These are phyloP conservation scores for Orthonychiurus folsomi DNA, from an alignment of 2,888 invertebrate genomes.

Conservation along the genomic window DNA sequence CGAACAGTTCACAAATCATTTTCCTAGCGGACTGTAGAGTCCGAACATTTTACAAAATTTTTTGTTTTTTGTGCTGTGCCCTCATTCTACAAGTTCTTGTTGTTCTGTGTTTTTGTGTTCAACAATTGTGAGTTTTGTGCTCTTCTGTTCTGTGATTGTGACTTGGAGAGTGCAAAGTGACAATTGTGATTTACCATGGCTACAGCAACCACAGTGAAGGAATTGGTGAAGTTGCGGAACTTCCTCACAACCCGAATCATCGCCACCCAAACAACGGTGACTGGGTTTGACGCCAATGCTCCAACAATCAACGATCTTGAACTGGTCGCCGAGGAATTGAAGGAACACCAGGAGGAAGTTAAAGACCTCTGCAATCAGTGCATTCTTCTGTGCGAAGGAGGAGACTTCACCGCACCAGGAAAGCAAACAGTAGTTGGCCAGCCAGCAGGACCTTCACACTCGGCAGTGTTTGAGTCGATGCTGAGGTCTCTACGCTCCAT, in stretches of 20 bases:
- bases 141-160: too few species aligned
- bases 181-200: not conserved
- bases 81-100: too few species aligned
- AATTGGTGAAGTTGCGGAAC: not conserved
- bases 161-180: too few species aligned
- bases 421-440: too few species aligned
- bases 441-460: too few species aligned
- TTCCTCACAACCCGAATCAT: not conserved
- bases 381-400: too few species aligned
- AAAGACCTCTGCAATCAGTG: not conserved
- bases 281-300: not conserved
- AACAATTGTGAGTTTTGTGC: too few species aligned
- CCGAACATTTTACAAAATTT: too few species aligned
- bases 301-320: not conserved
- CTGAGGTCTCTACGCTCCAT: not conserved
- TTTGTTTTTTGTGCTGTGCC: too few species aligned
- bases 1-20: too few species aligned
- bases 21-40: too few species aligned
- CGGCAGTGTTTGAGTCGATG: not conserved
- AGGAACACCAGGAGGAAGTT: not conserved
- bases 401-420: not conserved
- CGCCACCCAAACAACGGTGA: not conserved
- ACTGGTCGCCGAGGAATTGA: not conserved
- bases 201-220: not conserved
- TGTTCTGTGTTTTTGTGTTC: too few species aligned